Base-by-base conservation (phyloP, 2,797 vertebrate species). In the Adrianichthys oophorus region DNA sequence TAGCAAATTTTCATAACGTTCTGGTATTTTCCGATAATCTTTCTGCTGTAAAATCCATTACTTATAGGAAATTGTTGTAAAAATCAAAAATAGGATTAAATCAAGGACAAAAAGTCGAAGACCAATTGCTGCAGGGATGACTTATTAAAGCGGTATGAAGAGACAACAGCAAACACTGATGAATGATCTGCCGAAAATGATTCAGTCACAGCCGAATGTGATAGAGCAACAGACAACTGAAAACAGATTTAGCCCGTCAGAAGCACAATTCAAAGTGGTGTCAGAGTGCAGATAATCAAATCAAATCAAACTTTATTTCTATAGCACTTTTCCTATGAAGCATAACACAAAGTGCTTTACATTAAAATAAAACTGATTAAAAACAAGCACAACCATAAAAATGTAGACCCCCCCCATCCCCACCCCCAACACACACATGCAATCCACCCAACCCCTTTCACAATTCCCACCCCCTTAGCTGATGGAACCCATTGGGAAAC, bases 131-230 rank as follows among this genome's bases (percentile, higher is more conserved):
- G 54, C 55, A 61, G 65, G 44, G 48, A 17, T 15, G 8, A 29
- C 29, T 32, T 19, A 61, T 59, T 70, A 43, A 24, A 32, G 24
- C 29, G 59, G 17, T 69, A 54, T 48, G 4, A 44, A 29, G 49
- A 19, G 15, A 37, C 41, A 46, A 15, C 50, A 75, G 51, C 37
- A 62, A 60, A 32, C 41, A 40, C 43, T 21, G 67, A 46, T 51
- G 62, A 7, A 65, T 74, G 67, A 58, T 56, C 49, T 46, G 41
- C 70, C 61, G 3, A 50, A 58, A 26, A 65, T 54, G 48, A 65
- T 48, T 46, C 23, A 41, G 41, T 53, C 29, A 43, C 41, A 48
- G 15, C 19, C 65, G 23, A 32, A 46, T 47, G 12, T 50, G 47
- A 68, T 47, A 44, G 45, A 64, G 49, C 48, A 15, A 55, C 4